phyloP scores from a whole-genome alignment of 2,113 vertebrate genomes.

The Thinocorus orbignyianus region DNA sequence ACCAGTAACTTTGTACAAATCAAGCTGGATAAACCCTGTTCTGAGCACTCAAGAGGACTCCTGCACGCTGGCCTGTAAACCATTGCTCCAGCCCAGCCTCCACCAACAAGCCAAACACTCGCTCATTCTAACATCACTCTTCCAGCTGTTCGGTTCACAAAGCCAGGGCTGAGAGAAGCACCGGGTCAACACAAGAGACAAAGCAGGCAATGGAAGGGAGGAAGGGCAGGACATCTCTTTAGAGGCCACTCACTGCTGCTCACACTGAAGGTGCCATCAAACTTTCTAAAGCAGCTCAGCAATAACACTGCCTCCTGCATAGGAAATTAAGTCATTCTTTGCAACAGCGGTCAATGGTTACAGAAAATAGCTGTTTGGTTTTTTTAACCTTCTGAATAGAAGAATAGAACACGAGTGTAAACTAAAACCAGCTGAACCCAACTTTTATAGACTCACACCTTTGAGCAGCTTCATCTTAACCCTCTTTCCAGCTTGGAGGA shows the following conservation, averaged over 20 bases:
- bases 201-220: neutral
- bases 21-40: neutral
- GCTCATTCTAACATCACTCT: too few relatives aligned
- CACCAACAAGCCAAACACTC: neutral
- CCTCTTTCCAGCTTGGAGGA: neutral
- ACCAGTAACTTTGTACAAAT: neutral
- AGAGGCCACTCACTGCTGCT: neutral
- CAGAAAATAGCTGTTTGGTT: neutral
- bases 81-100: neutral
- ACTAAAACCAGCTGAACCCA: neutral
- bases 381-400: neutral
- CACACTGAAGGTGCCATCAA: neutral
- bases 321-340: neutral
- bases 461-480: neutral
- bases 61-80: neutral
- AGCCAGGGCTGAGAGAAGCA: neutral
- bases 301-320: neutral
- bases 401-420: neutral
- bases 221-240: neutral
- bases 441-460: neutral
- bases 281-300: neutral
- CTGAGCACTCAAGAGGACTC: neutral
- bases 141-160: neutral
- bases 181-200: neutral
- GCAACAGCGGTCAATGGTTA: neutral